These are phyloP conservation scores for Lycia hirtaria DNA, from an alignment of 2,888 invertebrate genomes.

Conservation along the genomic window DNA sequence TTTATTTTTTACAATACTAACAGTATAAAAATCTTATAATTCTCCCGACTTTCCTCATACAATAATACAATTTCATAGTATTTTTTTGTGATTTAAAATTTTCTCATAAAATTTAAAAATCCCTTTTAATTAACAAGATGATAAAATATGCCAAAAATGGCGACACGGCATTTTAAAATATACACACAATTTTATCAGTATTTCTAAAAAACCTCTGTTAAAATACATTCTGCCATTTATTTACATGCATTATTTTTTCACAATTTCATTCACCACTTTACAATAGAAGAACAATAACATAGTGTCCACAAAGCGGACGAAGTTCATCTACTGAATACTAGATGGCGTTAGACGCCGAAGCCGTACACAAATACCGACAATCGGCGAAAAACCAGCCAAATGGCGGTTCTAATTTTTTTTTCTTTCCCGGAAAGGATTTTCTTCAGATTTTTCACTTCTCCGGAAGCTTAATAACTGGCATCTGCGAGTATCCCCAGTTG, in stretches of 20 bases:
- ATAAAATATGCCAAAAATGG: slow-evolving; percentile 34
- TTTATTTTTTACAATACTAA: slow-evolving; percentile 10
- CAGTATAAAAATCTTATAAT: slow-evolving; percentile 15
- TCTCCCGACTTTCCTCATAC: slow-evolving; percentile 29
- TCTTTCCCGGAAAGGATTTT: slow-evolving; percentile 52
- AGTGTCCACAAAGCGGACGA: slow-evolving; percentile 32
- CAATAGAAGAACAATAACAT: slow-evolving; percentile 30
- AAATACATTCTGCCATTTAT: slow-evolving; percentile 1
- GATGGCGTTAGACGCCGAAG: slow-evolving; percentile 71
- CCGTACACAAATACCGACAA: slow-evolving; percentile 39
- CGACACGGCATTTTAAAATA: slow-evolving; percentile 18
- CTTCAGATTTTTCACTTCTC: slow-evolving; percentile 79
- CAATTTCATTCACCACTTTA: slow-evolving; percentile 14
- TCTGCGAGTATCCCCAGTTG: slow-evolving; percentile 86
- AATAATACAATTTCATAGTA: slow-evolving; percentile 17
- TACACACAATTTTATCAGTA: slow-evolving; percentile 3
- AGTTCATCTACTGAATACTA: slow-evolving; percentile 51
- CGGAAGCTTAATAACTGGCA: slow-evolving; percentile 88
- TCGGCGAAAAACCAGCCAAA: slow-evolving; percentile 31
- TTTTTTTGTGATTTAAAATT: slow-evolving; percentile 29
- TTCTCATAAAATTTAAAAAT: slow-evolving; percentile 15
- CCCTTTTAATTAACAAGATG: slow-evolving; percentile 7
- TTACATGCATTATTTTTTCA: slow-evolving; percentile 21
- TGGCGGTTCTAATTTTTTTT: slow-evolving; percentile 47
- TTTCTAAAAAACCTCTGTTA: neutral